These are phyloP conservation scores for Anomalospiza imberbis DNA, from an alignment of 2,797 vertebrate species.

Conservation along the genomic window DNA sequence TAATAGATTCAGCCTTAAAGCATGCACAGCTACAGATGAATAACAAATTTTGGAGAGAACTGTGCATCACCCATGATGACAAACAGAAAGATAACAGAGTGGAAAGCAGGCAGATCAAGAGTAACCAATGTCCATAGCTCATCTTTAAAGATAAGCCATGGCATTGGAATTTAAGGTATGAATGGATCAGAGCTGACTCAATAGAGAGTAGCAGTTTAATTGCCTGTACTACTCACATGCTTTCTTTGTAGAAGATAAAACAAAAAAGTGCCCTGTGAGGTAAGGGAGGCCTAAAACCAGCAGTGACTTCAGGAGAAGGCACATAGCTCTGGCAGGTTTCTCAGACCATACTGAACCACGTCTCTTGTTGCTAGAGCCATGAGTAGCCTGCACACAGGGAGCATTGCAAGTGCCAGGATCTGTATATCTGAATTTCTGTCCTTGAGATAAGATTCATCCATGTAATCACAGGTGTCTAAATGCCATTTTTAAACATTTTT, in stretches of 20 bases:
- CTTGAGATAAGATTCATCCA: not conserved
- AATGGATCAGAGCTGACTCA: not conserved
- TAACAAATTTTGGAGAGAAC: not conserved
- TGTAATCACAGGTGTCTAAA: not conserved
- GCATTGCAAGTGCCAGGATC: not conserved
- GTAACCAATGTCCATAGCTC: not conserved
- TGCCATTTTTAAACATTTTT: not conserved
- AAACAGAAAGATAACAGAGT: not conserved
- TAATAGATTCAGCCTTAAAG: not conserved
- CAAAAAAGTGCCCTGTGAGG: not conserved
- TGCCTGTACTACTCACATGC: not conserved
- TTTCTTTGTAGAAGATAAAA: not conserved
- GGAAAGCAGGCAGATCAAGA: not conserved
- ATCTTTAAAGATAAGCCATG: not conserved
- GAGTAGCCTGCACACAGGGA: accelerated
- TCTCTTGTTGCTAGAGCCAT: accelerated
- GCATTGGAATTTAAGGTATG: not conserved
- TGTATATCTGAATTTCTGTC: not conserved
- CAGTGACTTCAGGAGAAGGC: not conserved
- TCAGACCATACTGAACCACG: not conserved
- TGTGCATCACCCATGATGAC: not conserved
- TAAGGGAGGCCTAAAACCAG: not conserved
- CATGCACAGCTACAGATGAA: not conserved
- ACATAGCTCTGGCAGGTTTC: not conserved
- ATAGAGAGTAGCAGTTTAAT: not conserved